These are phyloP conservation scores for Thamnophis elegans DNA, from an alignment of 2,797 vertebrate species.

Conservation along the genomic window DNA sequence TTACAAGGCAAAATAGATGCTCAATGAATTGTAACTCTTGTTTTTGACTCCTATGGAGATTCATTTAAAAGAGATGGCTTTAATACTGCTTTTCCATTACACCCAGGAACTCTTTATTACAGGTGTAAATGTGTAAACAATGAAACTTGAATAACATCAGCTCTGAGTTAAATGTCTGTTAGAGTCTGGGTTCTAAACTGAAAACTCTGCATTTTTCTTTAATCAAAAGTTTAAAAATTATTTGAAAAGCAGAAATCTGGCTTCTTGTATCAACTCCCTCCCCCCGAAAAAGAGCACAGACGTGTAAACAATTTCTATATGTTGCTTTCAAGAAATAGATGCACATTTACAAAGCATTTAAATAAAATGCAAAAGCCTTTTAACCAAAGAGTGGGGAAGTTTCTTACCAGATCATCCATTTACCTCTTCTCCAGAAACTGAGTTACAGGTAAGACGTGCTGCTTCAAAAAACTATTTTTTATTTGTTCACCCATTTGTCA, in stretches of 20 bases:
- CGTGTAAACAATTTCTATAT: background rate
- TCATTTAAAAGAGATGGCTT: background rate
- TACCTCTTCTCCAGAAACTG: background rate
- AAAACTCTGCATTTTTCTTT: background rate
- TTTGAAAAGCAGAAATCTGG: background rate
- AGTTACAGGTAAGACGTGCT: background rate
- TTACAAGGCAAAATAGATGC: conserved; percentile 10
- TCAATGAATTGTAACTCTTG: conserved; percentile 16
- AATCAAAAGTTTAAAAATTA: background rate
- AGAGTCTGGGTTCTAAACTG: background rate
- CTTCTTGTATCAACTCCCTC: background rate
- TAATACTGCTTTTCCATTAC: background rate
- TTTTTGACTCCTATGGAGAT: background rate
- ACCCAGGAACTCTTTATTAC: background rate
- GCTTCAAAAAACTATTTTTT: background rate
- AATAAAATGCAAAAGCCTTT: background rate
- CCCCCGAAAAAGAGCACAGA: background rate
- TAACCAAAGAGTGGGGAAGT: background rate
- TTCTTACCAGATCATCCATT: background rate
- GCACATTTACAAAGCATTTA: background rate
- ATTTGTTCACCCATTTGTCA: background rate
- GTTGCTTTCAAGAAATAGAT: background rate
- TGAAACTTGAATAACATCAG: background rate
- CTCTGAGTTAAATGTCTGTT: background rate
- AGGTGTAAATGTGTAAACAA: background rate